Evolutionary conservation across 2,888 invertebrate genomes (phyloP), one percentile per base, ranked within the genome.

Genomic region (Blastobasis adustella): DNA sequence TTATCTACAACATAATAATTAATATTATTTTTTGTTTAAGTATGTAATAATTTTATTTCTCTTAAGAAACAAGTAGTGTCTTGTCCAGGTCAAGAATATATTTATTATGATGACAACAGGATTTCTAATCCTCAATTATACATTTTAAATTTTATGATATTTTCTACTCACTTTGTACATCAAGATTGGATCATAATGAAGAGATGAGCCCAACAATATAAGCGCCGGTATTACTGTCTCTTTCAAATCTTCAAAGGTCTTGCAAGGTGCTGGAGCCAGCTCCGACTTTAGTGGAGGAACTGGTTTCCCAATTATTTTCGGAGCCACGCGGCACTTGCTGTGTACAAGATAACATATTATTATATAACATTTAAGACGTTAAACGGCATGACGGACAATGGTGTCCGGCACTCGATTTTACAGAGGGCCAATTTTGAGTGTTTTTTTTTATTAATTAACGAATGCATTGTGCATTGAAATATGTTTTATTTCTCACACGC

Each of bases 181-280:
- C 10, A 99, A 89, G 56, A 96, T 92, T 1, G 97, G 94, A 84
- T 98, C 97, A 65, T 92, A 91, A 67, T 96, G 94, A 51, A 98
- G 87, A 47, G 97, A 93, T 0, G 98, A 95, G 2, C 99, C 99
- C 47, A 99, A 89, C 8, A 93, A 90, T 55, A 93, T 88, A 10
- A 98, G 87, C 90, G 98, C 96, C 4, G 98, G 97, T 71, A 98
- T 92, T 6, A 96, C 94, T 41, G 91, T 86, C 37, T 93, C 90
- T 50, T 93, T 91, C 59, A 98, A 86, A 51, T 96, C 94, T 40
- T 91, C 83, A 64, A 95, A 94, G 4, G 91, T 92, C 49, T 89
- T 84, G n/a, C 94, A 93, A 53, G 90, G 90, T 56, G 90, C 82
- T 1, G 93, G 93, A n/a, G 93, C 91, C 10, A 92, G 67, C 3